A percentile compares a stretch with the other conserved stretches of the same genome.
phyloP scores from a whole-genome alignment of 30 jellyfish, hydroid and myxozoan species.

The Nemopilema nomurai region DNA sequence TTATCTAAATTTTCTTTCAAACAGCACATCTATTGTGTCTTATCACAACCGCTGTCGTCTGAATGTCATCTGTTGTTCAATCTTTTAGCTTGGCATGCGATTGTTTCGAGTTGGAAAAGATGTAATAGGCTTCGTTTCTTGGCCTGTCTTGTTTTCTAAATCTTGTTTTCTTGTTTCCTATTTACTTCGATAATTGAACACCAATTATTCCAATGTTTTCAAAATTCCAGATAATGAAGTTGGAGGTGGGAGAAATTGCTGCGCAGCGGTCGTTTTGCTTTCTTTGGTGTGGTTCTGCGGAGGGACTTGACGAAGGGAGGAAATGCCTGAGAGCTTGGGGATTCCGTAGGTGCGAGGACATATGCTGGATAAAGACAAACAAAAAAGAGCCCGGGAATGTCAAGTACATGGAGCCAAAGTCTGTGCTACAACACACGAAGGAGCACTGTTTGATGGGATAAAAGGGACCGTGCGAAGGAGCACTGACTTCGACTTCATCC shows the following conservation, averaged over 20 bases:
- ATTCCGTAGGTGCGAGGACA: constrained; percentile 98
- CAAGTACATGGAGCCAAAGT: constrained; percentile 93
- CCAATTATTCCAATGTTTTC: constrained; percentile 3
- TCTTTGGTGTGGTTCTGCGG: constrained; percentile 99
- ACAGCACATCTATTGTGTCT: too few relatives aligned
- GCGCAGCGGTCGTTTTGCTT: constrained; percentile 96
- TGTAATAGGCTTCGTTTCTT: too few relatives aligned
- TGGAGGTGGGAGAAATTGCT: constrained; percentile 90
- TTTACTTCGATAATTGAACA: neutral
- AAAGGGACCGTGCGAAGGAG: constrained; percentile 98
- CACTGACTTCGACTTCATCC: constrained; percentile 97
- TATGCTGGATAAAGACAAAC: constrained; percentile 98
- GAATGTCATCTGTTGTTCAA: too few relatives aligned
- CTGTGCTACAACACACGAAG: constrained; percentile 95
- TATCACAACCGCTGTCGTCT: too few relatives aligned
- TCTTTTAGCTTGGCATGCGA: too few relatives aligned
- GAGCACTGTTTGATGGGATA: constrained; percentile 98
- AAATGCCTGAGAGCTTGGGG: constrained; percentile 99
- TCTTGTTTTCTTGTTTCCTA: too few relatives aligned
- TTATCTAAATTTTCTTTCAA: too few relatives aligned
- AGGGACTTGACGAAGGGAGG: constrained; percentile 96
- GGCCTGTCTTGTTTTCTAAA: too few relatives aligned
- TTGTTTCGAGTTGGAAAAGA: too few relatives aligned
- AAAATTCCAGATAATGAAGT: constrained; percentile 61
- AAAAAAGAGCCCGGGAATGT: constrained; percentile 93